Evolutionary conservation across 2,113 vertebrate species (phyloP).

Genomic region (Donacobius atricapilla): DNA sequence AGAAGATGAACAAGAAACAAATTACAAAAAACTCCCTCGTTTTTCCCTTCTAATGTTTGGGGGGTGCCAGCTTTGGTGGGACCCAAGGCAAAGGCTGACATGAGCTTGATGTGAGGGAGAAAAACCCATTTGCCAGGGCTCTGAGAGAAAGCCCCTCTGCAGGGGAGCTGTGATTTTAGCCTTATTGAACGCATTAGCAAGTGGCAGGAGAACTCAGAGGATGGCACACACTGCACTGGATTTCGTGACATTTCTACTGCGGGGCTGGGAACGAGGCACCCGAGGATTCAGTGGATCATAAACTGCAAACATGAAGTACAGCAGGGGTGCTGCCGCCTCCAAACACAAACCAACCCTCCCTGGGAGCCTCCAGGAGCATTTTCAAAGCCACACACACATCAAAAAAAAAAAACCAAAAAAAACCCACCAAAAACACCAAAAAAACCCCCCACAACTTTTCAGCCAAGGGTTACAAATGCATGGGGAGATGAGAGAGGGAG

Average conservation of each 20-base stretch:
- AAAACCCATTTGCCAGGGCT: neutral
- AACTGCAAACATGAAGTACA: slow-evolving; percentile 29
- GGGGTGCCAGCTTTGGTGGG: neutral
- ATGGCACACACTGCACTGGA: neutral
- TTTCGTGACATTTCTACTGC: slow-evolving; percentile 32
- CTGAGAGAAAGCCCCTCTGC: neutral
- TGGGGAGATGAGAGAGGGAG: neutral
- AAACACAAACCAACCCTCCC: slow-evolving; percentile 9
- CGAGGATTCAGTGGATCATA: neutral
- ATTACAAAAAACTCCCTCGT: neutral
- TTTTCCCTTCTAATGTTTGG: neutral
- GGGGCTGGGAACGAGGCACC: neutral
- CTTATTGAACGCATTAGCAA: neutral
- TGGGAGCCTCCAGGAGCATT: neutral
- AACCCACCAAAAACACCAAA: neutral
- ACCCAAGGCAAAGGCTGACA: neutral
- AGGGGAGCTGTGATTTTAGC: neutral
- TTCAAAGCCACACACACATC: neutral
- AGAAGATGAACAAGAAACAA: neutral
- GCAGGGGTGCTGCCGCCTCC: slow-evolving; percentile 35
- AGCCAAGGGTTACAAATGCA: neutral
- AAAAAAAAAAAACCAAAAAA: no score
- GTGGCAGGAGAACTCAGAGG: neutral
- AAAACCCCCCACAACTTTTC: neutral
- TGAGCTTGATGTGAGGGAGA: neutral